A percentile compares a stretch with the other conserved stretches of the same genome.
phyloP scores from a whole-genome alignment of 2,888 invertebrate genomes.

The Blastobasis adustella region DNA sequence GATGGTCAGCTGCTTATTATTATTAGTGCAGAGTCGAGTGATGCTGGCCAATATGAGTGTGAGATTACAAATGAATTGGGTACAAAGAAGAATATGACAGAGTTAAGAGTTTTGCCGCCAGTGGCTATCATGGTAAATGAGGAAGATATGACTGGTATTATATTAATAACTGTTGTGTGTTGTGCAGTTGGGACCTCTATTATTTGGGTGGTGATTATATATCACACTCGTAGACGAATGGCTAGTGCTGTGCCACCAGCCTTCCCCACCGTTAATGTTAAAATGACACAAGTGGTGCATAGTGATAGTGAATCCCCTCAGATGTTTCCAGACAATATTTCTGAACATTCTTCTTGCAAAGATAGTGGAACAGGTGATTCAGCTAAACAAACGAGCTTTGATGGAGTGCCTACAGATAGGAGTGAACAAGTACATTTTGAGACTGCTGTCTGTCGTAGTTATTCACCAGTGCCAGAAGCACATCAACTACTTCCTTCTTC shows the following conservation, averaged over 20 bases:
- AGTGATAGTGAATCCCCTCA: constrained; percentile 69
- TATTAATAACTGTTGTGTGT: constrained; percentile 92
- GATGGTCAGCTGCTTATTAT: constrained; percentile 92
- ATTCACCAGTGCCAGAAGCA: constrained; percentile 67
- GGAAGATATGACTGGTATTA: constrained; percentile 88
- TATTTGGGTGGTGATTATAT: constrained; percentile 93
- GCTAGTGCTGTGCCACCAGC: constrained; percentile 59
- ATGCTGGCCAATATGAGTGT: constrained; percentile 93
- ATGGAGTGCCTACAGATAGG: constrained; percentile 65
- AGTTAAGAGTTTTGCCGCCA: constrained; percentile 80
- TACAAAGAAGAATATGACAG: constrained; percentile 81
- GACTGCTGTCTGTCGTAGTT: constrained; percentile 54
- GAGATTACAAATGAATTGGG: constrained; percentile 91
- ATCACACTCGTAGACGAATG: constrained; percentile 84
- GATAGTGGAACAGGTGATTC: constrained; percentile 89
- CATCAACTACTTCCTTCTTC: constrained; percentile 69
- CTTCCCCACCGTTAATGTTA: constrained; percentile 61
- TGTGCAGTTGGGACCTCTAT: constrained; percentile 94
- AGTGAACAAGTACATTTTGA: constrained; percentile 67
- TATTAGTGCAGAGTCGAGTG: constrained; percentile 83
- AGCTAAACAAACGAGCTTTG: constrained; percentile 82
- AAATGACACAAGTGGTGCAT: constrained; percentile 68
- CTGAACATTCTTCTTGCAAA: constrained; percentile 84
- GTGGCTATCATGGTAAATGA: constrained; percentile 75
- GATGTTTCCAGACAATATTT: constrained; percentile 78